Percentiles rank a stretch among this genome's conserved stretches.
Conservation (phyloP, 2,797 vertebrate genomes). For the Mus minutoides region DNA sequence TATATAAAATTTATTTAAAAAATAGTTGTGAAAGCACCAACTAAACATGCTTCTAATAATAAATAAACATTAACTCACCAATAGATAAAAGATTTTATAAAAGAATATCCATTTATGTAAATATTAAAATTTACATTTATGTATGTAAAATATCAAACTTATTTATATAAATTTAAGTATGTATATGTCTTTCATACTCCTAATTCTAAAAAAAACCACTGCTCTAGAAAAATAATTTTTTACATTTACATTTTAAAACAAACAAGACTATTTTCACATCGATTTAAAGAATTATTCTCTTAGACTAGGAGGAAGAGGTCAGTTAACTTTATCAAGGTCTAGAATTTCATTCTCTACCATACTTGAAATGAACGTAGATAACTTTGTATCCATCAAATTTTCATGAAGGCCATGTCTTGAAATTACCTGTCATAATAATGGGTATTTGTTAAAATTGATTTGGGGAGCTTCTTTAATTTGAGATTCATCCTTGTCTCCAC, state of each 20-base stretch:
- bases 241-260: neutral
- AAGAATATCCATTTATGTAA: neutral
- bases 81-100: neutral
- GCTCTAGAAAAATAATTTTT: neutral
- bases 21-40: neutral
- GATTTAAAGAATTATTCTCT: slow-evolving; percentile 57
- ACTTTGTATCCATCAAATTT: slow-evolving; percentile 78
- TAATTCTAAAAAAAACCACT: neutral
- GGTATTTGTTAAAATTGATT: slow-evolving; percentile 80
- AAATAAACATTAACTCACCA: neutral
- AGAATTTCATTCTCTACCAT: slow-evolving; percentile 66
- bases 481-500: slow-evolving; percentile 64
- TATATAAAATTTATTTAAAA: neutral
- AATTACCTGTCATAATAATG: slow-evolving; percentile 83
- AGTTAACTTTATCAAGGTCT: slow-evolving; percentile 77
- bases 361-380: slow-evolving; percentile 69
- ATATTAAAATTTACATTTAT: neutral
- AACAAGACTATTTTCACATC: neutral
- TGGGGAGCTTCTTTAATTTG: slow-evolving; percentile 78
- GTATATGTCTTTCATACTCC: neutral
- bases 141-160: neutral
- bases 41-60: neutral
- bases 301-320: neutral
- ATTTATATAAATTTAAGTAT: neutral
- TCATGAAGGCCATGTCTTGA: slow-evolving; percentile 73